Conservation (phyloP, 2,888 invertebrate species). For the Cyclophora albipunctata region DNA sequence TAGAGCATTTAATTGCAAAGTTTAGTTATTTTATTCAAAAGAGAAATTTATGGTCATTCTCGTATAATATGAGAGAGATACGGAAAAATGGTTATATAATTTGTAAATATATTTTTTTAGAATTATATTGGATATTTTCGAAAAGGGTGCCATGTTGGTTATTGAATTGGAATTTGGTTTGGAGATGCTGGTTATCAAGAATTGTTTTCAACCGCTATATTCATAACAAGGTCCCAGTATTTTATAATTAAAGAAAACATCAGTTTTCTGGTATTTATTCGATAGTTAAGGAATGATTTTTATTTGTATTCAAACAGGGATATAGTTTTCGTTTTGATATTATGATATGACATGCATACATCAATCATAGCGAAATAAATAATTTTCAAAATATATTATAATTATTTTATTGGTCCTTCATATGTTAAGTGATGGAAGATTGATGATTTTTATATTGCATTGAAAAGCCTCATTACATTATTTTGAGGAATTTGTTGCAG, state of each 20-base stretch:
- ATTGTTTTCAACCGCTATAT: too few relatives aligned
- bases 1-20: conserved; percentile 62
- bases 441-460: too few relatives aligned
- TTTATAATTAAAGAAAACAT: too few relatives aligned
- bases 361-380: conserved; percentile 24
- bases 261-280: conserved; percentile 7
- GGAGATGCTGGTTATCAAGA: too few relatives aligned
- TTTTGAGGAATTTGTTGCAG: too few relatives aligned
- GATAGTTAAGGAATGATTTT: conserved; percentile 5
- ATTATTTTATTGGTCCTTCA: conserved; percentile 2
- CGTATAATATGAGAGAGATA: background rate
- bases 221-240: too few relatives aligned
- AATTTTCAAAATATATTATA: conserved; percentile 15
- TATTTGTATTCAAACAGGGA: conserved; percentile 17
- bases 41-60: conserved; percentile 1
- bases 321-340: conserved; percentile 21
- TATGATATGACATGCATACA: conserved; percentile 2
- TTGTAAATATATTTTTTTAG: conserved; percentile 9
- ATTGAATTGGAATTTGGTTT: background rate
- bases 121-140: background rate
- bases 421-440: too few relatives aligned
- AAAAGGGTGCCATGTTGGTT: conserved; percentile 16
- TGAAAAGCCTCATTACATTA: too few relatives aligned
- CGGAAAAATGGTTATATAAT: too few relatives aligned
- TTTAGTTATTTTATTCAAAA: conserved; percentile 16